These are phyloP conservation scores for Maniola jurtina DNA, from an alignment of 1,140 invertebrate species.

Conservation along the genomic window DNA sequence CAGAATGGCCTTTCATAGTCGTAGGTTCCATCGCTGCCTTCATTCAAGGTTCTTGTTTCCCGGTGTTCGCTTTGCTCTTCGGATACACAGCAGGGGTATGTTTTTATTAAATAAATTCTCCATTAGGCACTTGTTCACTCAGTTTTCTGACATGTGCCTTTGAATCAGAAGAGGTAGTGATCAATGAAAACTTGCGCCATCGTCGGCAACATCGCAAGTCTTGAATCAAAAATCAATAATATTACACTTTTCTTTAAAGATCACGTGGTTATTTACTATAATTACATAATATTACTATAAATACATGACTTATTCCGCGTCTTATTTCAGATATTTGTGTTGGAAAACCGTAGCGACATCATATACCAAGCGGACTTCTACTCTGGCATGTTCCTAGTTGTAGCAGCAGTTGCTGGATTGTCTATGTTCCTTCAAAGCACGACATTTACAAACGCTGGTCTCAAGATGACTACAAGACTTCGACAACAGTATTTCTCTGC, in stretches of 20 bases:
- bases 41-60: constrained; percentile 87
- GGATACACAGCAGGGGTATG: constrained; percentile 89
- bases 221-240: too few species aligned
- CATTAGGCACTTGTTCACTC: neutral
- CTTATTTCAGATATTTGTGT: constrained; percentile 62
- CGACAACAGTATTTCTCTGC: constrained; percentile 77
- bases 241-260: neutral
- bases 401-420: constrained; percentile 76
- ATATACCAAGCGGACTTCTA: constrained; percentile 59
- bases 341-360: constrained; percentile 49
- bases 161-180: too few species aligned
- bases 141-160: too few species aligned
- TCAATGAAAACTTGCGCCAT: too few species aligned
- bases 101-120: constrained; percentile 37
- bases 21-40: constrained; percentile 86
- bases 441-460: constrained; percentile 88
- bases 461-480: constrained; percentile 87
- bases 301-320: neutral
- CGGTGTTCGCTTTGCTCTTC: constrained; percentile 90
- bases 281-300: neutral
- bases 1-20: constrained; percentile 88
- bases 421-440: constrained; percentile 85
- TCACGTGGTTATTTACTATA: too few species aligned
- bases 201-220: too few species aligned
- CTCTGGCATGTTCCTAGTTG: constrained; percentile 67